These are phyloP conservation scores for Zosterops pallidus DNA, from an alignment of 2,113 vertebrate genomes.

Conservation along the genomic window DNA sequence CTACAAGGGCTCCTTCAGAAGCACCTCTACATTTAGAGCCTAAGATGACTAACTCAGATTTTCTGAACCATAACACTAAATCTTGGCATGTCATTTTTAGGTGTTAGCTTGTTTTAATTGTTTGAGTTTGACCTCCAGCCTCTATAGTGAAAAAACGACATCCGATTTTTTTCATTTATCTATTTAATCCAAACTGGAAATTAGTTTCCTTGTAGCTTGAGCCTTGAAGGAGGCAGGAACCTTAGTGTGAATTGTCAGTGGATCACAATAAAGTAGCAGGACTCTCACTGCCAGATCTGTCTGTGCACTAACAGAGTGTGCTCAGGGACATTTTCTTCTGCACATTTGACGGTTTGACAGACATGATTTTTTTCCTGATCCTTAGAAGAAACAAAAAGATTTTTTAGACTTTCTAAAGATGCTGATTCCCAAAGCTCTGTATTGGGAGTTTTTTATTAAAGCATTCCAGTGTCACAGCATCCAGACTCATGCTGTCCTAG, in stretches of 20 bases:
- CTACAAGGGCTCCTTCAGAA: accelerated
- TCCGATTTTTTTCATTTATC: not conserved
- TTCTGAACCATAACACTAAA: not conserved
- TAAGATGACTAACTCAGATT: not conserved
- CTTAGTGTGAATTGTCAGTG: not conserved
- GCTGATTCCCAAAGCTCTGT: constrained; percentile 77
- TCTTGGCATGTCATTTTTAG: not conserved
- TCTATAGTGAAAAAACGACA: not conserved
- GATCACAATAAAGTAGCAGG: constrained; percentile 67
- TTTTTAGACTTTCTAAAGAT: constrained; percentile 79
- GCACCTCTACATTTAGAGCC: not conserved
- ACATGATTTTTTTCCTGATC: constrained; percentile 76
- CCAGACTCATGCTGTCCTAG: constrained; percentile 12
- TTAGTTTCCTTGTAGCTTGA: not conserved
- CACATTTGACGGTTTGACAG: constrained; percentile 78
- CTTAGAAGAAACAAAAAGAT: constrained; percentile 76
- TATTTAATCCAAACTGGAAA: not conserved
- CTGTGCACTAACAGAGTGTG: constrained; percentile 70
- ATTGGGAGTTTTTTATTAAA: constrained; percentile 29
- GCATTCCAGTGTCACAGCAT: not conserved
- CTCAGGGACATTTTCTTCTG: constrained; percentile 68
- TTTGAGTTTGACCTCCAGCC: not conserved
- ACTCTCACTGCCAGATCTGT: constrained; percentile 76
- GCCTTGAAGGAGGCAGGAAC: not conserved
- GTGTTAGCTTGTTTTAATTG: not conserved